Evolutionary conservation across 2,888 invertebrate species (phyloP).

Genomic region (Cerastis rubricosa): DNA sequence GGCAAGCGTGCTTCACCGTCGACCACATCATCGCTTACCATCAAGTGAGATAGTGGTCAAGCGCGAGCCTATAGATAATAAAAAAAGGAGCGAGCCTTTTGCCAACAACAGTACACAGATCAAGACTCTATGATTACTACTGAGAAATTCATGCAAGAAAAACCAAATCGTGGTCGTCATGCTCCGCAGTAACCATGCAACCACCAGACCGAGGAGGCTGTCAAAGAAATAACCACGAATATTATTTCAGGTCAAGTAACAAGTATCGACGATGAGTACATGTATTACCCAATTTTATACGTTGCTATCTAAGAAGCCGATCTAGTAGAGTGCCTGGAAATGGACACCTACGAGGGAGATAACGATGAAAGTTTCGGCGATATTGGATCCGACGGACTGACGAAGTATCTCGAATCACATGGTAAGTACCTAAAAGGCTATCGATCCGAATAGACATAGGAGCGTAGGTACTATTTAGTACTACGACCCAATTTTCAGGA

Average conservation of each 20-base stretch:
- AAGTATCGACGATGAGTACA: background rate
- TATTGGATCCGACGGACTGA: constrained; percentile 26
- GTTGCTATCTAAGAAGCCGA: constrained; percentile 9
- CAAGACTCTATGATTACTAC: background rate
- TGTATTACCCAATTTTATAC: constrained; percentile 18
- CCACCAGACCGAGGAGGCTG: background rate
- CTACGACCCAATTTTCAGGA: background rate
- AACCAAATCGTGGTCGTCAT: background rate
- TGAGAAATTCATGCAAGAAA: background rate
- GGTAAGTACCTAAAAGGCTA: background rate
- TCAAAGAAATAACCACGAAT: constrained; percentile 9
- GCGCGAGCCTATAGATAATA: too few species aligned
- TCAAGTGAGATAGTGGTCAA: too few species aligned
- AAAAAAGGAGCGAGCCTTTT: background rate
- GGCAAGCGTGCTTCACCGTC: too few species aligned
- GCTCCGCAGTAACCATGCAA: background rate
- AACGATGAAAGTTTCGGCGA: constrained; percentile 20
- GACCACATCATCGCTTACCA: too few species aligned
- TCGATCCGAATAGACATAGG: constrained; percentile 2
- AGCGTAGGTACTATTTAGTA: too few species aligned
- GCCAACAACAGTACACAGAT: background rate
- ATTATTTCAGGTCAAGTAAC: constrained; percentile 3
- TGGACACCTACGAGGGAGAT: constrained; percentile 23
- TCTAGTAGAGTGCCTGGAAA: constrained; percentile 29
- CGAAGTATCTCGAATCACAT: constrained; percentile 6